Conservation (phyloP, 2,113 vertebrate species). For the Pelecanus crispus region DNA sequence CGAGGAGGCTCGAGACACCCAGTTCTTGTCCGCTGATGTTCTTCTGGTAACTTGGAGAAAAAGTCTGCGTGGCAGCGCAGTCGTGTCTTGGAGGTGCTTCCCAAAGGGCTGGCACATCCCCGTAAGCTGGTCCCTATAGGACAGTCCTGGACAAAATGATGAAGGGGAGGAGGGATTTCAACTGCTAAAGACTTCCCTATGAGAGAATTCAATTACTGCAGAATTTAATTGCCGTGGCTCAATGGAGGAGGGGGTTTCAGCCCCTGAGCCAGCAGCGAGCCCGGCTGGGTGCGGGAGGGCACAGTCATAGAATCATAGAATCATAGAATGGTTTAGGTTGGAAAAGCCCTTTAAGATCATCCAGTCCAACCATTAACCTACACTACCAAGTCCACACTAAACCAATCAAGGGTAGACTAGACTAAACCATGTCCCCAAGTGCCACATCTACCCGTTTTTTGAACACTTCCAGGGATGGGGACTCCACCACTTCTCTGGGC, state of each 20-base stretch:
- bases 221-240: neutral
- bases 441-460: no score
- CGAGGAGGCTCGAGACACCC: neutral
- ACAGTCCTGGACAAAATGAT: neutral
- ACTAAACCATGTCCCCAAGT: no score
- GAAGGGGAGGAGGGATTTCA: neutral
- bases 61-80: fast-evolving
- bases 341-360: no score
- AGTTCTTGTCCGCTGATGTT: neutral
- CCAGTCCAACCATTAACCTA: no score
- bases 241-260: no score
- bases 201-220: neutral
- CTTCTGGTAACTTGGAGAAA: neutral
- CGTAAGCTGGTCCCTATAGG: neutral
- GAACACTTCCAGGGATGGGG: no score
- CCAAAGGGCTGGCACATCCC: neutral
- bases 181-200: neutral
- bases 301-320: no score
- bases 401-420: no score
- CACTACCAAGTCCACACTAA: no score
- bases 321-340: no score
- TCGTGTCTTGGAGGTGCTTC: neutral
- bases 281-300: neutral
- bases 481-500: no score
- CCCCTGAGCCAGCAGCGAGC: neutral